Conservation (phyloP, 2,797 vertebrate genomes). For the Cottoperca gobio region DNA sequence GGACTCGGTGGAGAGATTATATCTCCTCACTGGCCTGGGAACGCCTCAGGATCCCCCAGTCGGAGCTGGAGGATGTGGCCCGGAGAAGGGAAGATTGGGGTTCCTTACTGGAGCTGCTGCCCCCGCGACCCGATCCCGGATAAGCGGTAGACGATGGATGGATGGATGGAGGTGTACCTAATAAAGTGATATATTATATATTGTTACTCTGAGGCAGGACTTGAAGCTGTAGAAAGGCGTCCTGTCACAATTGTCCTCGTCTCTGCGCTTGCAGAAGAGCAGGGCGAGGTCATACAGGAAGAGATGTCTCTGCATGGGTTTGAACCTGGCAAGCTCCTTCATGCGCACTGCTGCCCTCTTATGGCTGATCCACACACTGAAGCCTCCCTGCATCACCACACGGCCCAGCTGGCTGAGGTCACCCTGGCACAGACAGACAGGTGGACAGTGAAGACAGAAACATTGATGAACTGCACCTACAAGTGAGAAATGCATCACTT, state of each 20-base stretch:
- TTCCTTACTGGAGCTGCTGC: too few relatives aligned
- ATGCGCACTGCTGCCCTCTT: conserved; percentile 93
- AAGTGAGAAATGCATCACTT: background rate
- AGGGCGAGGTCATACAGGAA: conserved; percentile 95
- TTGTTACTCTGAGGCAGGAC: conserved; percentile 92
- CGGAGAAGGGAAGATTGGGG: too few relatives aligned
- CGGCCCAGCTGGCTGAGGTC: conserved; percentile 93
- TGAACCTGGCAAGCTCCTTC: conserved; percentile 98
- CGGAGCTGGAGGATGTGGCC: too few relatives aligned
- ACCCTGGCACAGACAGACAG: conserved; percentile 81
- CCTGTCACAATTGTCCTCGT: conserved; percentile 88
- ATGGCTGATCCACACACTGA: conserved; percentile 96
- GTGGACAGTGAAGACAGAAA: background rate
- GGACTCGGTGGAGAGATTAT: too few relatives aligned
- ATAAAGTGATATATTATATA: background rate
- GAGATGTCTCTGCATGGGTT: conserved; percentile 97
- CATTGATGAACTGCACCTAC: background rate
- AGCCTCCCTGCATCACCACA: conserved; percentile 93
- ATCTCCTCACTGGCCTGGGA: too few relatives aligned
- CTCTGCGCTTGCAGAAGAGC: conserved; percentile 96
- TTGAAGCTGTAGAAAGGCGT: conserved; percentile 97
- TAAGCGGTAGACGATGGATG: too few relatives aligned
- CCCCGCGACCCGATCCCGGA: too few relatives aligned
- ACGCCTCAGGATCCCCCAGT: too few relatives aligned
- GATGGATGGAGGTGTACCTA: background rate